A percentile compares a stretch with the other conserved stretches of the same genome.
Evolutionary conservation across 2,888 invertebrate species (phyloP).

Genomic region (Perizoma affinitatum): DNA sequence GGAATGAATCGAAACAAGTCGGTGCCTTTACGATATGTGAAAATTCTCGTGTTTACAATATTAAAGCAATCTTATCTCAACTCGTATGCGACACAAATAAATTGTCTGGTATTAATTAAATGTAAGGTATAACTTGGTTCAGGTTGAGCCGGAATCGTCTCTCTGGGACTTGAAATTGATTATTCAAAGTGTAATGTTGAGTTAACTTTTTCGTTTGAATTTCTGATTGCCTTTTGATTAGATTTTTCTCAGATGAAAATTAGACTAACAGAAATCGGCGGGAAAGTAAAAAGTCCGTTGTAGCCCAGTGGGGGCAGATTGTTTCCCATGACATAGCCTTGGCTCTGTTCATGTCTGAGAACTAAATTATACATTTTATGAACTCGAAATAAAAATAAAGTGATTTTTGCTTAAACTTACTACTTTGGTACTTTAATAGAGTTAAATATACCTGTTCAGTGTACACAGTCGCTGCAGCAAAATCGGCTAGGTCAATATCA

Average conservation of each 20-base stretch:
- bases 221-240: slow-evolving; percentile 23
- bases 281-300: neutral
- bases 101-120: neutral
- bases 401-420: too few species aligned
- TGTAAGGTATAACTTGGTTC: slow-evolving; percentile 5
- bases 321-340: too few species aligned
- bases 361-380: too few species aligned
- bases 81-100: slow-evolving; percentile 3
- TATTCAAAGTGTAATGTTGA: slow-evolving; percentile 34
- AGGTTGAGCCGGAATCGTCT: slow-evolving; percentile 27
- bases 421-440: too few species aligned
- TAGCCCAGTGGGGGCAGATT: neutral
- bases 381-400: too few species aligned
- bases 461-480: too few species aligned
- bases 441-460: too few species aligned
- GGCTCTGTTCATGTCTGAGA: too few species aligned
- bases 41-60: too few species aligned
- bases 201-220: slow-evolving; percentile 24
- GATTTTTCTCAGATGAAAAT: slow-evolving; percentile 18
- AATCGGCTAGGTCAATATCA: too few species aligned
- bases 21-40: too few species aligned
- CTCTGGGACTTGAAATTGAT: slow-evolving; percentile 23
- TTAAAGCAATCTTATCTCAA: neutral
- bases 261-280: slow-evolving; percentile 1
- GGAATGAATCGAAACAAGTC: too few species aligned